Evolutionary conservation across 2,888 invertebrate species (phyloP).

Genomic region (Hypercompe scribonia): DNA sequence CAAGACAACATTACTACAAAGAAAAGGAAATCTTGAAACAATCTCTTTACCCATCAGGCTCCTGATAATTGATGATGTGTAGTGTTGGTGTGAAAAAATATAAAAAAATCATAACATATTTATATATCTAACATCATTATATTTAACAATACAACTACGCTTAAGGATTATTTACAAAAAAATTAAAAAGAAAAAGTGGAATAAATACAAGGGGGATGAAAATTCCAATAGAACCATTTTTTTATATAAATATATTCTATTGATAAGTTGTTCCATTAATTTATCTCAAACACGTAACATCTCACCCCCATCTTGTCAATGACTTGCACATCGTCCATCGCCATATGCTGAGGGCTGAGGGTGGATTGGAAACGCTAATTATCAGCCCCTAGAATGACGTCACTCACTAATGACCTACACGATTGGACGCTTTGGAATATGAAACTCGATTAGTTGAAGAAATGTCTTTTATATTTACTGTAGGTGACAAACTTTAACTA

Average conservation of each 20-base stretch:
- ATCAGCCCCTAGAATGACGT: slow-evolving; percentile 59
- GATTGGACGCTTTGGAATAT: slow-evolving; percentile 57
- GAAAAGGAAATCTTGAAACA: too few relatives aligned
- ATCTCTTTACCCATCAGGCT: too few relatives aligned
- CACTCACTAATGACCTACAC: slow-evolving; percentile 68
- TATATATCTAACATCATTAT: too few relatives aligned
- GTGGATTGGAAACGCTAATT: slow-evolving; percentile 79
- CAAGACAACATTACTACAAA: too few relatives aligned
- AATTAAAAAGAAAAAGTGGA: too few relatives aligned
- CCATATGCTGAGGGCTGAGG: slow-evolving; percentile 72
- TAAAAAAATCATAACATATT: too few relatives aligned
- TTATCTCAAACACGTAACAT: slow-evolving; percentile 14
- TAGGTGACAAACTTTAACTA: neutral
- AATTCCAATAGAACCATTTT: neutral
- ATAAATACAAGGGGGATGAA: too few relatives aligned
- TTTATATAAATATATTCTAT: neutral
- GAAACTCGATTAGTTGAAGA: slow-evolving; percentile 46
- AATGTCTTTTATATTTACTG: slow-evolving; percentile 14
- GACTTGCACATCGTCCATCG: slow-evolving; percentile 69
- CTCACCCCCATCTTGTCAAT: slow-evolving; percentile 60
- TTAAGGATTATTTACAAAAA: too few relatives aligned
- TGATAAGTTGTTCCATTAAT: slow-evolving; percentile 3
- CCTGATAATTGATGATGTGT: too few relatives aligned
- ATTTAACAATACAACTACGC: too few relatives aligned
- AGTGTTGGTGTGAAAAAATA: too few relatives aligned